A percentile compares a stretch with the other conserved stretches of the same genome.
These are phyloP conservation scores for Latrodectus geometricus DNA, from an alignment of 1,140 invertebrate species.

Conservation along the genomic window DNA sequence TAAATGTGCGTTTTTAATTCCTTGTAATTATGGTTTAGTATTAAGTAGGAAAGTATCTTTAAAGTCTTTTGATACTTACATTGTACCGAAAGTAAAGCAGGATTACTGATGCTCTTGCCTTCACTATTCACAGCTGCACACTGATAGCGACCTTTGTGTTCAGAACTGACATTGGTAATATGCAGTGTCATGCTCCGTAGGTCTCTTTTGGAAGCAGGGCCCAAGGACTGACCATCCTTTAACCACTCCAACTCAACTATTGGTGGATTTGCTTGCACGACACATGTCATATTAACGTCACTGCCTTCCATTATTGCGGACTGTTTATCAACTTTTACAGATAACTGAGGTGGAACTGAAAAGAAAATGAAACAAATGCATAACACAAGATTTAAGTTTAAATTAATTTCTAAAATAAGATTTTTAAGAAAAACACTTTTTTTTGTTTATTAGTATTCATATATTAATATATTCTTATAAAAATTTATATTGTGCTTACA, in stretches of 20 bases:
- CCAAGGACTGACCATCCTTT: conserved; percentile 74
- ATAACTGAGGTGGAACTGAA: conserved; percentile 44
- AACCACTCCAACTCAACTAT: conserved; percentile 85
- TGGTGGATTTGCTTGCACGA: conserved; percentile 83
- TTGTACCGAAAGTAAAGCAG: conserved; percentile 85
- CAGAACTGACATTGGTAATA: conserved; percentile 65
- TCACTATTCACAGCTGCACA: conserved; percentile 90
- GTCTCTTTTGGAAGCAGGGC: conserved; percentile 72
- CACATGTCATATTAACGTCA: conserved; percentile 26
- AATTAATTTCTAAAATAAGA: background rate
- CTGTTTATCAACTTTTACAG: conserved; percentile 20
- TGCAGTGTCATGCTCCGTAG: conserved; percentile 78
- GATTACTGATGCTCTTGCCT: conserved; percentile 85
- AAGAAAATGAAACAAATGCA: background rate
- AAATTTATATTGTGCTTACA: too few relatives aligned
- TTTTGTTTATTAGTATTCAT: too few relatives aligned
- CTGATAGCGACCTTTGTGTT: conserved; percentile 75
- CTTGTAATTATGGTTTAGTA: background rate
- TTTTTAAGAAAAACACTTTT: too few relatives aligned
- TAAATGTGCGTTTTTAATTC: background rate
- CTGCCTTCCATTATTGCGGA: conserved; percentile 29
- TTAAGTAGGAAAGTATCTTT: background rate
- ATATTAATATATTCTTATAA: too few relatives aligned
- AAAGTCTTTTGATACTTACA: conserved; percentile 49
- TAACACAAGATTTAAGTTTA: background rate